These are phyloP conservation scores for Tridacna gigas DNA, from an alignment of 2,888 invertebrate genomes.

Conservation along the genomic window DNA sequence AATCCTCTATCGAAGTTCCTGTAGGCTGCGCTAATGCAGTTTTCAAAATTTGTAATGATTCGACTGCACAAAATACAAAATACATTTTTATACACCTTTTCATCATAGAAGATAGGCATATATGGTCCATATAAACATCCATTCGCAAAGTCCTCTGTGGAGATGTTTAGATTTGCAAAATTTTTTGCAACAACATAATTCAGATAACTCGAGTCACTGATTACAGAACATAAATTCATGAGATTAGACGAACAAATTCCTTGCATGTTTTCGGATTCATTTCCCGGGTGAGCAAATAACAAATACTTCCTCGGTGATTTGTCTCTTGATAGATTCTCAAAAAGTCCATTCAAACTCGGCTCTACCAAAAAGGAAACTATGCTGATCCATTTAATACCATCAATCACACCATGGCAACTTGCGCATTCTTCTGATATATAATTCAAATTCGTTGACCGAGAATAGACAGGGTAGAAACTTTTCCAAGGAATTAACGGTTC, in stretches of 20 bases:
- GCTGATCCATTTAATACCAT: neutral
- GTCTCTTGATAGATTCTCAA: no score
- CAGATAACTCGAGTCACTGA: neutral
- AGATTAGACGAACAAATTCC: neutral
- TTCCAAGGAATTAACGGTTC: slow-evolving; percentile 7
- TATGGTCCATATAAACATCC: neutral
- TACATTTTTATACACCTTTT: neutral
- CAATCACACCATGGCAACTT: slow-evolving; percentile 10
- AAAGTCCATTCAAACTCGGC: no score
- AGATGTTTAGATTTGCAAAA: neutral
- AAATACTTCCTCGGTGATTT: neutral
- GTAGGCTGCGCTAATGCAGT: neutral
- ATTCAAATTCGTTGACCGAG: neutral
- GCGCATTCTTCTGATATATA: slow-evolving; percentile 14
- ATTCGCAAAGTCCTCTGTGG: neutral
- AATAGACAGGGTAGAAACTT: slow-evolving; percentile 8
- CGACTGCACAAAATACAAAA: neutral
- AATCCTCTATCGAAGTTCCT: neutral
- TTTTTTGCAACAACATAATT: no score
- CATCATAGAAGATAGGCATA: neutral
- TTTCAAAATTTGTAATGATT: neutral
- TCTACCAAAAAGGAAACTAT: neutral
- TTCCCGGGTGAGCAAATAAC: slow-evolving; percentile 8
- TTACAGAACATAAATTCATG: neutral
- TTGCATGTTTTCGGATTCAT: neutral